Base-by-base conservation (phyloP, 2,113 vertebrate genomes). In the Anthoscopus minutus region DNA sequence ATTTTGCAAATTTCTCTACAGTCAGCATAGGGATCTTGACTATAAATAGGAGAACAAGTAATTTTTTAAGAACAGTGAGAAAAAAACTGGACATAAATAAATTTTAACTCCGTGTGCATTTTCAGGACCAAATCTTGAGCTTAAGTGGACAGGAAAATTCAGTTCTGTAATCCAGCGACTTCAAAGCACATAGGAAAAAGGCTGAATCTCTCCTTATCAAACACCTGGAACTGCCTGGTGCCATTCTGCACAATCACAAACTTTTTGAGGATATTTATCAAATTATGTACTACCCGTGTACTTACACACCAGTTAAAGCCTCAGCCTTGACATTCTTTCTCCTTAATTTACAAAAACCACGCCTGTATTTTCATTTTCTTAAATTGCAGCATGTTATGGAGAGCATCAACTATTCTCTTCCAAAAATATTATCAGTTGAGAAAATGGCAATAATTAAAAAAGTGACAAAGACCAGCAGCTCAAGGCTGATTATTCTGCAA, bases 281-380 rank as follows among this genome's bases (percentile, higher is more conserved):
- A 65, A 47, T 4, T 1, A 42, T 2, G 24, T 5, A 4, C 3
- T 24, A 16, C 10, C 53, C 58, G 47, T 40, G n/a, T 33, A 62
- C 42, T 13, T 73, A 8, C 5, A 4, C 23, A 28, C 11, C 58
- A 42, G 25, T 7, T 3, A 62, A 20, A 58, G 25, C 38, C 8
- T 18, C 61, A 79, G 66, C 66, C n/a, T 22, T 17, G 9, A 48
- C 0, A 0, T 13, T 37, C 5, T 42, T 31, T 11, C 60, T 15
- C 9, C 13, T 74, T n/a, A 54, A 64, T 35, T 54, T 11, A n/a
- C 2, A 17, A 67, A 81, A 21, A 33, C 1, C 25, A 25, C 2
- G 6, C 25, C 27, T 20, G 8, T 7, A 44, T 65, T 78, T 78
- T 48, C 48, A 65, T 10, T 23, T 56, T 17, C 25, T 67, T 20